Base-by-base conservation (phyloP, 2,888 invertebrate species). In the Physocephala rufipes region DNA sequence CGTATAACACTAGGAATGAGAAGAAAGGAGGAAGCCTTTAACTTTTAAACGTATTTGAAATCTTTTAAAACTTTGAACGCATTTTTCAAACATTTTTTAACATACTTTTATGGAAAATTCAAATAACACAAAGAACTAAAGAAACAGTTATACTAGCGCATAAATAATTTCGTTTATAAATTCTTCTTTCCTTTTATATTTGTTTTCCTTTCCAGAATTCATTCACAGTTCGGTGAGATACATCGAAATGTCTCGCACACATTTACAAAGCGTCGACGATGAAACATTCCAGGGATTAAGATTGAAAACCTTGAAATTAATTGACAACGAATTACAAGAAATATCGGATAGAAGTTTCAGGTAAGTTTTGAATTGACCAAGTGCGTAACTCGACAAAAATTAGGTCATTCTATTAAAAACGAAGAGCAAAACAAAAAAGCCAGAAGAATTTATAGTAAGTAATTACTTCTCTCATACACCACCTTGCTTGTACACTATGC, bases 201-300 rank as follows among this genome's bases (percentile, higher is more conserved):
- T 12, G 30, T 51, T 51, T 28, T 19, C 26, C 1, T 12, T 89
- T 89, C 67, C 90, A 95, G 95, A 93, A 86, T 90, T 94, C 84
- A 91, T 93, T 71, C 90, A 91, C 82, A 92, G 91, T 86, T 91
- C 91, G 79, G 90, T 95, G 79, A 91, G 92, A 75, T 93, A 94
- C 82, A 88, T 95, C 86, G 95, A 95, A 86, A 92, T 95, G 83
- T 92, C 93, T 77, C 93, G 92, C 85, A 93, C 94, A 74, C 91
- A 92, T 80, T 89, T 94, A 82, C 92, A 93, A 86, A 90, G 92
- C 78, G 88, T 95, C 80, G 92, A 95, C 79, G 92, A 93, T 81
- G 94, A 94, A 83, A 92, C 93, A 74, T 88, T 94, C 81, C 92
- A 91, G 76, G 92, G 91, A 76, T 88, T 92, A 79, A 89, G 90